Evolutionary conservation across 2,797 vertebrate genomes (phyloP).

Genomic region (Enteromius thamalakanensis): DNA sequence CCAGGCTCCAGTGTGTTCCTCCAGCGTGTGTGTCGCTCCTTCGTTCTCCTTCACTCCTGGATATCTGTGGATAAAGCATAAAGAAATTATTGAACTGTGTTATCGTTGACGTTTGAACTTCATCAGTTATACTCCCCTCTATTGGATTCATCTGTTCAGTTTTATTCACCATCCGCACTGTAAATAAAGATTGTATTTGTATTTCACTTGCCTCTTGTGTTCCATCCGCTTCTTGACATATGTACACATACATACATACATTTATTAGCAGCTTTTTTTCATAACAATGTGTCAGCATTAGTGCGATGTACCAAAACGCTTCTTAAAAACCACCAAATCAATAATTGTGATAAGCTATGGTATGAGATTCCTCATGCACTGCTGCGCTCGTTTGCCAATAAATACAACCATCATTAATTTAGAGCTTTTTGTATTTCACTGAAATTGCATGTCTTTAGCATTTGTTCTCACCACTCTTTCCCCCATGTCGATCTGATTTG

Average conservation of each 20-base stretch:
- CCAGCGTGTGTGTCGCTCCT: too few relatives aligned
- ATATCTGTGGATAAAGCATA: too few relatives aligned
- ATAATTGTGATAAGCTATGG: neutral
- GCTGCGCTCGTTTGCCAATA: neutral
- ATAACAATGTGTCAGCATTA: neutral
- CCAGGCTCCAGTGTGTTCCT: too few relatives aligned
- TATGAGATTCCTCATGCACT: neutral
- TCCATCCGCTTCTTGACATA: neutral
- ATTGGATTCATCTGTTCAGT: too few relatives aligned
- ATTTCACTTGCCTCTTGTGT: too few relatives aligned
- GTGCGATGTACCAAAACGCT: neutral
- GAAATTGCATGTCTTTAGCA: neutral
- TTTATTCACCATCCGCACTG: too few relatives aligned
- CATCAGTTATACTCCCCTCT: too few relatives aligned
- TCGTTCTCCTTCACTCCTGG: too few relatives aligned
- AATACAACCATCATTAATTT: neutral
- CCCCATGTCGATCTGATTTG: neutral
- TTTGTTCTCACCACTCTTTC: conserved; percentile 18
- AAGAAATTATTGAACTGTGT: too few relatives aligned
- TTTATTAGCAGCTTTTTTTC: neutral
- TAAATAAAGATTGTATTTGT: too few relatives aligned
- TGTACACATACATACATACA: neutral
- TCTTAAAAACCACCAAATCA: neutral
- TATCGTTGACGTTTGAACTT: too few relatives aligned
- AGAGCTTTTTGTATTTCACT: neutral